phyloP scores from a whole-genome alignment of 2,797 vertebrate species.

The Natrix natrix region DNA sequence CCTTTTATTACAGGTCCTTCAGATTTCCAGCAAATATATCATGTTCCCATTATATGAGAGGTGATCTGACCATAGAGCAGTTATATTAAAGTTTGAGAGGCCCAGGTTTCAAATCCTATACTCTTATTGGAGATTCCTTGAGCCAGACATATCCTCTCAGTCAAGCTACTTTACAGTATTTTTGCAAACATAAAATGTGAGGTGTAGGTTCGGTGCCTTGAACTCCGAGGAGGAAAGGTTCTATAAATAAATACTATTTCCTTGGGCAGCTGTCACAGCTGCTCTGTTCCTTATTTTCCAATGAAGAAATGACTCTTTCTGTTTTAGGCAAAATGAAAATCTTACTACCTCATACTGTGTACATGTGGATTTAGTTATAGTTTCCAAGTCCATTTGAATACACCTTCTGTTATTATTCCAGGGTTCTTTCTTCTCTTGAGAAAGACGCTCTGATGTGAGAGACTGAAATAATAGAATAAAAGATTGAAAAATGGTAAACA shows the following conservation, averaged over 20 bases:
- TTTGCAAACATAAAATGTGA: not conserved
- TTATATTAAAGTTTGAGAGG: not conserved
- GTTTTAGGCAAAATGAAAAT: not conserved
- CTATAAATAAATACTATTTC: not conserved
- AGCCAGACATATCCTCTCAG: not conserved
- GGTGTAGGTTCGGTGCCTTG: not conserved
- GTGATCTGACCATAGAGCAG: not conserved
- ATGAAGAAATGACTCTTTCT: not conserved
- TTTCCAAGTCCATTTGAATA: not conserved
- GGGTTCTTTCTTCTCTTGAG: not conserved
- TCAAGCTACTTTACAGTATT: not conserved
- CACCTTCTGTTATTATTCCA: not conserved
- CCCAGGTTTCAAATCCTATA: not conserved
- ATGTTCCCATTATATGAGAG: not conserved
- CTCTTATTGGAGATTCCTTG: not conserved
- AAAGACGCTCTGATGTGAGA: not conserved
- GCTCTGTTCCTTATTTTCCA: not conserved
- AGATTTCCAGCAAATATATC: not conserved
- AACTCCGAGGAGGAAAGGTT: not conserved
- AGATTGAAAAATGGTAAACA: slow-evolving; percentile 10
- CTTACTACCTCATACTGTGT: not conserved
- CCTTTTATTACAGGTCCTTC: not conserved
- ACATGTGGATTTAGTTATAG: not conserved
- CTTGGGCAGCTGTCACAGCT: not conserved
- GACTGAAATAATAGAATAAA: not conserved